Percentiles rank a stretch among this genome's conserved stretches.
Conservation (phyloP, 2,113 vertebrate species). For the Gallinago jamesoni region DNA sequence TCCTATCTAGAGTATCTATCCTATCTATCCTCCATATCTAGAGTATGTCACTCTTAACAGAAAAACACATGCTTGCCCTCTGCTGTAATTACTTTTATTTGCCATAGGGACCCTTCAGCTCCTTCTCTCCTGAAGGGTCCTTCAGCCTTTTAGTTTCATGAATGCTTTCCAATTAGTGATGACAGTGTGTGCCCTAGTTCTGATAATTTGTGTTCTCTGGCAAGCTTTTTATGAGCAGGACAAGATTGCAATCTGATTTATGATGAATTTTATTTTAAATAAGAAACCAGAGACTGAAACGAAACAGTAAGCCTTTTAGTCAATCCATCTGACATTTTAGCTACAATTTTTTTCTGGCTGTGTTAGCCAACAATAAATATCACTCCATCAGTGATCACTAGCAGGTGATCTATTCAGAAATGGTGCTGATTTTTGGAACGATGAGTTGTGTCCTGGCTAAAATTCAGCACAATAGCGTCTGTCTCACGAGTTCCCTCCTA, state of each 20-base stretch:
- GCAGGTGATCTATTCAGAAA: background rate
- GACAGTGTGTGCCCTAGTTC: slow-evolving; percentile 34
- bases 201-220: slow-evolving; percentile 31
- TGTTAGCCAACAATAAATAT: background rate
- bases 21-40: background rate
- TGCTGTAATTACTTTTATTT: slow-evolving; percentile 40
- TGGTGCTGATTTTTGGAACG: background rate
- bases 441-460: background rate
- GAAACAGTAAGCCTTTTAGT: background rate
- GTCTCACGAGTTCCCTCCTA: background rate
- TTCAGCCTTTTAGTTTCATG: slow-evolving; percentile 34
- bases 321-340: background rate
- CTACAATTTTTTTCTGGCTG: background rate
- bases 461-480: background rate
- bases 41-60: background rate
- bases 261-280: slow-evolving; percentile 16
- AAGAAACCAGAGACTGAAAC: background rate
- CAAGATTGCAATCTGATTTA: slow-evolving; percentile 21
- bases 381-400: background rate
- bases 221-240: slow-evolving; percentile 8
- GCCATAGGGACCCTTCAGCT: background rate
- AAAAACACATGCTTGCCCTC: background rate
- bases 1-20: too few species aligned
- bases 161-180: slow-evolving; percentile 41
- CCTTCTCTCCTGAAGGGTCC: background rate